Evolutionary conservation across 2,888 invertebrate species (phyloP).

Genomic region (Agrypnus murinus): DNA sequence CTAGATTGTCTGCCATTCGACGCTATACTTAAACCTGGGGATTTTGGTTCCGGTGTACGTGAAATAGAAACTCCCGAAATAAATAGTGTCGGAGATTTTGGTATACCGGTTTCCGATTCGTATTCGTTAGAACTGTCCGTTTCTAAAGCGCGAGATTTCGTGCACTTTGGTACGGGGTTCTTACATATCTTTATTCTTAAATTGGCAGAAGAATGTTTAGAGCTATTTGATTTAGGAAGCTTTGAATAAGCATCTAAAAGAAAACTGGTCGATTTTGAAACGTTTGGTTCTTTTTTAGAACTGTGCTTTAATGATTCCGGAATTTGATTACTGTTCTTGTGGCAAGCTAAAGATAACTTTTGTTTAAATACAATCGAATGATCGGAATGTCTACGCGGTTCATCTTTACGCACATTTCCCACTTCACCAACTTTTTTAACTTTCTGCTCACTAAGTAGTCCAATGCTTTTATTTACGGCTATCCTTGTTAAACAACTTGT

Average conservation of each 20-base stretch:
- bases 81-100: slow-evolving; percentile 75
- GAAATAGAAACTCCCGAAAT: slow-evolving; percentile 76
- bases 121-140: slow-evolving; percentile 74
- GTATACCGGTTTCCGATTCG: slow-evolving; percentile 76
- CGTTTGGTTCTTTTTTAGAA: slow-evolving; percentile 61
- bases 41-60: slow-evolving; percentile 73
- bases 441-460: slow-evolving; percentile 66
- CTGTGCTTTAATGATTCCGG: slow-evolving; percentile 64
- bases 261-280: slow-evolving; percentile 69
- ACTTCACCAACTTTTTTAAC: slow-evolving; percentile 59
- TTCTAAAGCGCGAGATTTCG: slow-evolving; percentile 66
- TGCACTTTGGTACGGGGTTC: slow-evolving; percentile 62
- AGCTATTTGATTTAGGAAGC: slow-evolving; percentile 57
- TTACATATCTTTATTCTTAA: slow-evolving; percentile 70
- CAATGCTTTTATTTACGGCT: slow-evolving; percentile 70
- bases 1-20: slow-evolving; percentile 70
- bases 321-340: slow-evolving; percentile 53
- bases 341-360: slow-evolving; percentile 53
- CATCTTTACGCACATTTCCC: slow-evolving; percentile 47
- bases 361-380: slow-evolving; percentile 55
- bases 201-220: slow-evolving; percentile 63
- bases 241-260: slow-evolving; percentile 65
- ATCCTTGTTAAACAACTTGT: slow-evolving; percentile 69
- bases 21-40: slow-evolving; percentile 63
- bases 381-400: slow-evolving; percentile 57